Evolutionary conservation across 2,113 vertebrate species (phyloP), one percentile per base, ranked within the genome.

Genomic region (Holacanthus passer): DNA sequence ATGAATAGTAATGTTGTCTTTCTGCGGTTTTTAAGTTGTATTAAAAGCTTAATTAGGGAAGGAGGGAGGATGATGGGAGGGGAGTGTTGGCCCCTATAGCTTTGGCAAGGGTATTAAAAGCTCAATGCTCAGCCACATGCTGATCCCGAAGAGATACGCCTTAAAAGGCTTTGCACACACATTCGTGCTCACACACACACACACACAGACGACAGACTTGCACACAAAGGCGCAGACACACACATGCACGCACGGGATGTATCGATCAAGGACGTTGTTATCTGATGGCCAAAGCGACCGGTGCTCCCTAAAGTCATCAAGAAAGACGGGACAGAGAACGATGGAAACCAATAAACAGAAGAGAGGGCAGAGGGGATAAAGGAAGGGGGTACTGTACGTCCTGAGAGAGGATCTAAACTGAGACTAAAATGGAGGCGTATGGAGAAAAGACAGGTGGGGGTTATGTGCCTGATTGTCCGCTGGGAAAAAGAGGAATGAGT

Each of bases 61-160:
- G 32, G 39, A 64, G 53, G 63, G 65, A 50, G 65, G 73, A 52
- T 0, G 74, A 76, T 69, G 83, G 73, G 7, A 37, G 77, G 84
- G 68, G 69, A 79, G 78, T 75, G 71, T 43, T 70, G 77, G 74
- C 73, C 53, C 62, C 32, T 79, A 52, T 82, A 74, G 79, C 77
- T 79, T 85, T 55, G 70, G 82, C 31, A 74, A 75, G 77, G 85
- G 88, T 89, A 87, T 92, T 90, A 91, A 93, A 92, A 89, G 90
- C 89, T 91, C 88, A 91, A 6, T 67, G 82, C 43, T 84, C 72
- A 65, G 78, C 79, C 84, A 88, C 88, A 87, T 86, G 81, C 87
- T 88, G 88, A 88, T 92, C 80, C 82, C 60, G 55, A 55, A 73
- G 73, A 87, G 89, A 91, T 91, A 90, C 1, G 71, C 76, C 77